Base-by-base conservation (phyloP, 2,888 invertebrate species). In the Papilio protenor region DNA sequence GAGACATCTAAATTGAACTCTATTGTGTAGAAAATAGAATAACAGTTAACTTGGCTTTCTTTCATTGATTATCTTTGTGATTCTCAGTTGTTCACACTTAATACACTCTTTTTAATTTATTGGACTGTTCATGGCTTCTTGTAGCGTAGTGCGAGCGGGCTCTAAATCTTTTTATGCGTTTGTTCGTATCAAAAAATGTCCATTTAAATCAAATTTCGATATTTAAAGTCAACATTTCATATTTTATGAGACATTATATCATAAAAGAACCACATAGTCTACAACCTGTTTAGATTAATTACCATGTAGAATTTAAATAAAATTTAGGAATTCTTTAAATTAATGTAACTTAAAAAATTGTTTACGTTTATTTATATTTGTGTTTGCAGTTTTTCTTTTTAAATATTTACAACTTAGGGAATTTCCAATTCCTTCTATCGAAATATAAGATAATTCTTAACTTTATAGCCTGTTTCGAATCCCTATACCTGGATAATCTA, bases 61-160 rank as follows among this genome's bases (percentile, higher is more conserved):
- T 64, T 71, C 23, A 6, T 12, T 14, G 3, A 57, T 14, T 16
- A 23, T 75, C 40, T n/a, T 40, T 52, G 40, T 66, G 64, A 74
- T 73, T 77, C 77, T 80, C 74, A 79, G 81, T 80, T 81, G 84
- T 84, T 85, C 84, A 84, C 85, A 85, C 84, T 85, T 83, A 81
- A 84, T 84, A 84, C 81, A 83, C 83, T 82, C 83, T 82, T 83
- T 83, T 81, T 78, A 83, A 84, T 84, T 84, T 84, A 84, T 82
- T 81, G 79, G 81, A 59, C 64, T 78, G 72, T 76, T 81, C 81
- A 80, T 79, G 78, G 81, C 76, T 81, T 80, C 77, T 79, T 79
- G 79, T 76, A 69, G 69, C 81, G 73, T 80, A 79, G 76, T 79
- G 74, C 47, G 55, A 33, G 66, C 16, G 18, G 23, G 66, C 45